Evolutionary conservation across 2,113 vertebrate genomes (phyloP).

Genomic region (Diadophis punctatus): DNA sequence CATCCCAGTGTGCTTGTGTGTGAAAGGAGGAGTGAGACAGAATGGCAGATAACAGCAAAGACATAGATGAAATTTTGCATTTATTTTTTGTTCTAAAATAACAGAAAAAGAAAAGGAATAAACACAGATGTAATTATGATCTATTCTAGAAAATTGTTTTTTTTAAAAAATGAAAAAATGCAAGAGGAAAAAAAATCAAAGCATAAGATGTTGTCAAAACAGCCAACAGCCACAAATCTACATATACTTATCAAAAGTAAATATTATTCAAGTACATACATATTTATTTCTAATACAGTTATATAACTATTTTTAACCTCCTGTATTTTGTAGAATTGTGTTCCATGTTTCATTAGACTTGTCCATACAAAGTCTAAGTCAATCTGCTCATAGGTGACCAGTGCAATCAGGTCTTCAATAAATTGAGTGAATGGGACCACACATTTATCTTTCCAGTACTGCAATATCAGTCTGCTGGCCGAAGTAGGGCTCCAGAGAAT

Average conservation of each 20-base stretch:
- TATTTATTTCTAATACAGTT: not conserved
- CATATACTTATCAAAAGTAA: not conserved
- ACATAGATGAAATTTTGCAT: not conserved
- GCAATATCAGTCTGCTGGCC: not conserved
- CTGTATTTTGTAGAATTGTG: not conserved
- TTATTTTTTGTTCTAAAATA: not conserved
- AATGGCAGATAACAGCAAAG: not conserved
- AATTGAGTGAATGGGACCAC: not conserved
- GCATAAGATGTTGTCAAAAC: not conserved
- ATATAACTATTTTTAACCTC: not conserved
- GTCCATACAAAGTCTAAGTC: not conserved
- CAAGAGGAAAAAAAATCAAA: not conserved
- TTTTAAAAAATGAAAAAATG: not conserved
- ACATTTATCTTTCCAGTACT: not conserved
- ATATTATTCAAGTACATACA: not conserved
- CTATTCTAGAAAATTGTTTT: not conserved
- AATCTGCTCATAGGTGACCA: not conserved
- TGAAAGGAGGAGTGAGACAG: not conserved
- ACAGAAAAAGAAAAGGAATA: not conserved
- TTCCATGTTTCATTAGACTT: not conserved
- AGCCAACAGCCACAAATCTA: not conserved
- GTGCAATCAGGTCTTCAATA: not conserved
- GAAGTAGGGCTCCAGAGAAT: too few species aligned
- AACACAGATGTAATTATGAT: not conserved
- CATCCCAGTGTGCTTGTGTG: not conserved